Base-by-base conservation (phyloP, 2,113 vertebrate genomes). In the Rhea americana region DNA sequence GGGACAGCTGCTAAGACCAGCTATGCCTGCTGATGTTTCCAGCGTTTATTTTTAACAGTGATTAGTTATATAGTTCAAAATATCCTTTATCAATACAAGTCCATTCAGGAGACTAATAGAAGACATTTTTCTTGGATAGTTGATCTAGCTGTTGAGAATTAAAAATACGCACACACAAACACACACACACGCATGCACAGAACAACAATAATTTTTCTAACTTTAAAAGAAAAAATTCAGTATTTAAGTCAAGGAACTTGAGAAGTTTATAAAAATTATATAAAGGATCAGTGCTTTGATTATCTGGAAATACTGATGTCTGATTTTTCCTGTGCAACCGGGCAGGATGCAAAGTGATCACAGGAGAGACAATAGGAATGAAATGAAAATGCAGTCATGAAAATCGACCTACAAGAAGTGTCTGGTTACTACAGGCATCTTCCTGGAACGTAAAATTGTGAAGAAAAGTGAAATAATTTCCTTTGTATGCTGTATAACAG, bases 311-410 rank as follows among this genome's bases (percentile, higher is more conserved):
- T 10, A 35, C 7, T 8, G 16, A 73, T 70, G 20, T 65, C 91
- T 79, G 72, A 80, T 89, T 95, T 92, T 94, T 71, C 48, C 32
- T 75, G 22, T 56, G 30, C 45, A 85, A 21, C 65, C 93, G 37
- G 18, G 24, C 65, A 83, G 75, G 30, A 85, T 80, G 41, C 53
- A 86, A 83, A 84, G 26, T 71, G 61, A 91, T 68, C 9, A 24
- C 45, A 84, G 41, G n/a, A 74, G 19, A 93, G 67, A 80, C 58
- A 89, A 58, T 18, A 55, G 35, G 43, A 87, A 78, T 45, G 17
- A 91, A 87, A 85, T 47, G 18, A 65, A 92, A 74, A 22, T 50
- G 25, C 22, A 37, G 13, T 25, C 17, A 73, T 79, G 63, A 76
- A 90, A 74, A 70, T 19, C 71, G 74, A 82, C 45, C 30, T 74